phyloP scores from a whole-genome alignment of 2,797 vertebrate genomes.

The Crocodylus rhombifer region DNA sequence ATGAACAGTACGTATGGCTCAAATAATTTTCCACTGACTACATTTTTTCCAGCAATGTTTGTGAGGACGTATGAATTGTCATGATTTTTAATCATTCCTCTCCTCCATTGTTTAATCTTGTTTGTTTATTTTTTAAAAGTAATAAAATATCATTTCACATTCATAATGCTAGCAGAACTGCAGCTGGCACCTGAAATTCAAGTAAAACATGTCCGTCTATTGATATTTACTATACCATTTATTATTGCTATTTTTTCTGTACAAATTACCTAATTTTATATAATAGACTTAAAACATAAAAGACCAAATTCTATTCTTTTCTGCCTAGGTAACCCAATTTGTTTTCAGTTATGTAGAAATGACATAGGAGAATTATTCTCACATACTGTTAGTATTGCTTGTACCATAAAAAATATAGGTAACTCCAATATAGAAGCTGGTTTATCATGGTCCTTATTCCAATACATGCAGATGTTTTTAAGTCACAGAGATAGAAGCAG shows the following conservation, averaged over 20 bases:
- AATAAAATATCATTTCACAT: not conserved
- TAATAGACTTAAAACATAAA: not conserved
- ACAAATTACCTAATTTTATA: not conserved
- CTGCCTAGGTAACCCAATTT: not conserved
- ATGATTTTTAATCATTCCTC: not conserved
- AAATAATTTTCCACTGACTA: not conserved
- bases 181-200: not conserved
- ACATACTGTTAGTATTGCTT: not conserved
- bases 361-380: fast-evolving
- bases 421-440: not conserved
- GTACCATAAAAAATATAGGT: not conserved
- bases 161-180: not conserved
- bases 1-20: not conserved
- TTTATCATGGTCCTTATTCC: no score
- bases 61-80: not conserved
- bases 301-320: not conserved
- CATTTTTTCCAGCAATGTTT: not conserved
- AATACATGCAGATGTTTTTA: not conserved
- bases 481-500: not conserved
- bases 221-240: not conserved
- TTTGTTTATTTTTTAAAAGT: not conserved
- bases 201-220: not conserved
- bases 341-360: not conserved
- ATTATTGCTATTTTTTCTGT: not conserved
- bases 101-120: not conserved